phyloP scores from a whole-genome alignment of 1,140 invertebrate species.

The Cylas formicarius region DNA sequence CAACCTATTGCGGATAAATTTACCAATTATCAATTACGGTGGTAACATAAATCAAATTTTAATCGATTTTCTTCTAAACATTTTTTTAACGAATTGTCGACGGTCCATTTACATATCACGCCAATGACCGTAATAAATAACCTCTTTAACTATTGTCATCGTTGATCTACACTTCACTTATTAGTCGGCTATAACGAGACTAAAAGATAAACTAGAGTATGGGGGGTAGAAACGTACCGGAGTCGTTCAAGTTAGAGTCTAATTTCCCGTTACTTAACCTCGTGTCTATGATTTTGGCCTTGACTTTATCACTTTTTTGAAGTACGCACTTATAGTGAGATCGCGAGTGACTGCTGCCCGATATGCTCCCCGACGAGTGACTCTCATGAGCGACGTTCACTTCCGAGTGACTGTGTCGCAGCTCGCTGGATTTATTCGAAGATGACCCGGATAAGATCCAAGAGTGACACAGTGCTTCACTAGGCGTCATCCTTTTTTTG shows the following conservation, averaged over 20 bases:
- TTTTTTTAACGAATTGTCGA: too few species aligned
- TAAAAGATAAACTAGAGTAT: constrained; percentile 46
- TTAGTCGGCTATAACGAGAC: too few species aligned
- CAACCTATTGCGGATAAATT: too few species aligned
- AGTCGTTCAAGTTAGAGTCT: constrained; percentile 56
- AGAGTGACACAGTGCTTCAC: constrained; percentile 74
- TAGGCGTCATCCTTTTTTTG: constrained; percentile 83
- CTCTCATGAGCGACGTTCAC: constrained; percentile 37
- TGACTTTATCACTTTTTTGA: constrained; percentile 35
- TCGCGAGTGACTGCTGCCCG: constrained; percentile 35
- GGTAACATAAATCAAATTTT: too few species aligned
- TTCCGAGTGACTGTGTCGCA: constrained; percentile 40
- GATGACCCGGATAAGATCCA: constrained; percentile 50
- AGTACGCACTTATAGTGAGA: constrained; percentile 31
- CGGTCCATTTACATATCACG: too few species aligned
- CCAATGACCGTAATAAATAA: too few species aligned
- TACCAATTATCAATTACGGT: too few species aligned
- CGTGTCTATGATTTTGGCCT: constrained; percentile 38
- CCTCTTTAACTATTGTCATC: too few species aligned
- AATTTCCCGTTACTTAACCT: constrained; percentile 35
- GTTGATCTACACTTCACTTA: too few species aligned
- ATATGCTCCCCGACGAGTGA: constrained; percentile 35
- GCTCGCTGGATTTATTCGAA: constrained; percentile 27
- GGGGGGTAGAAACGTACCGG: constrained; percentile 58
- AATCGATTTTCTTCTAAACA: too few species aligned